A percentile compares a stretch with the other conserved stretches of the same genome.
Conservation (phyloP, 2,113 vertebrate species). For the Forbesichthys papilliferus region DNA sequence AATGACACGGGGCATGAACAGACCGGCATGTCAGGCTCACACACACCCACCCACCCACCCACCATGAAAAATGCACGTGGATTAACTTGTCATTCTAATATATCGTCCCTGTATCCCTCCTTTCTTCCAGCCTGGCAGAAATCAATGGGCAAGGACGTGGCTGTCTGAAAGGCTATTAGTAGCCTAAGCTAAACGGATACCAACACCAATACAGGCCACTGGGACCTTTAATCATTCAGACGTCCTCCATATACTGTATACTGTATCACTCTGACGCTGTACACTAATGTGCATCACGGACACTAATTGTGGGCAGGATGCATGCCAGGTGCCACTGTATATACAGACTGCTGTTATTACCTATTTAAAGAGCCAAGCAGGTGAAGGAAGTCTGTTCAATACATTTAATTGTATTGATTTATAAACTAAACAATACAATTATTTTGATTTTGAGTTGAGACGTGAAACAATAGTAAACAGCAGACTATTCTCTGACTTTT, state of each 20-base stretch:
- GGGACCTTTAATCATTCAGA: conserved; percentile 50
- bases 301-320: conserved; percentile 45
- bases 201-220: conserved; percentile 23
- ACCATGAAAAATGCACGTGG: conserved; percentile 34
- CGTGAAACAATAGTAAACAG: too few relatives aligned
- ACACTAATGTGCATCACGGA: conserved; percentile 41
- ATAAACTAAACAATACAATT: too few relatives aligned
- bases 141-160: conserved; percentile 40
- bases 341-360: conserved; percentile 42
- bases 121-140: conserved; percentile 35
- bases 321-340: conserved; percentile 31
- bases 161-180: conserved; percentile 50
- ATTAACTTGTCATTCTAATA: conserved; percentile 65
- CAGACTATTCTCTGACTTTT: too few relatives aligned
- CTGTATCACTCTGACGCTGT: conserved; percentile 32
- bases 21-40: conserved; percentile 35
- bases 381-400: conserved; percentile 46
- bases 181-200: conserved; percentile 39
- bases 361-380: conserved; percentile 47
- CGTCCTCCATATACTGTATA: conserved; percentile 37
- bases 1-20: conserved; percentile 36
- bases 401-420: neutral
- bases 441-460: too few relatives aligned
- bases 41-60: conserved; percentile 19
- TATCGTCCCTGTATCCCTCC: conserved; percentile 39